Conservation (phyloP, 2,888 invertebrate species). For the Andrena praecox region DNA sequence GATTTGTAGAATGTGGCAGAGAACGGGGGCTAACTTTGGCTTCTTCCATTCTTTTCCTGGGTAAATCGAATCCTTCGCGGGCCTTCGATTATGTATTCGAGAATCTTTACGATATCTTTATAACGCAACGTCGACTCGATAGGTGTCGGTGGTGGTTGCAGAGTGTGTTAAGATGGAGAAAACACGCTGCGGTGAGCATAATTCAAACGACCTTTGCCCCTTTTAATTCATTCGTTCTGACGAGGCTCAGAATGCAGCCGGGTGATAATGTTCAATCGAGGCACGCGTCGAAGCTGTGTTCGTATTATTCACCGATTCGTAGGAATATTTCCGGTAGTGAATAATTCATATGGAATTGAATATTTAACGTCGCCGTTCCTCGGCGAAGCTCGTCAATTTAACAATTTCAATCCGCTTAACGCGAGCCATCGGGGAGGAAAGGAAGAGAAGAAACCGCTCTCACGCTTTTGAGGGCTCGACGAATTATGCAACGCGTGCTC, state of each 20-base stretch:
- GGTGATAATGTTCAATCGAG: slow-evolving; percentile 14
- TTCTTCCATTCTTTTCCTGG: not conserved
- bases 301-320: slow-evolving; percentile 6
- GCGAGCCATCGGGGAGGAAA: not conserved
- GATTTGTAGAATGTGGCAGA: not conserved
- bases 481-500: slow-evolving; percentile 47
- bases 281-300: slow-evolving; percentile 2
- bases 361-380: slow-evolving; percentile 42
- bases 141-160: not conserved
- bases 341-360: slow-evolving; percentile 53
- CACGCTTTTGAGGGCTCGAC: slow-evolving; percentile 42
- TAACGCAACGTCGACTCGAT: no score
- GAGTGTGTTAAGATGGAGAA: not conserved
- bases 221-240: slow-evolving; percentile 39
- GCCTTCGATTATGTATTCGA: not conserved
- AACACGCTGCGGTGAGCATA: not conserved
- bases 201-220: not conserved
- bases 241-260: not conserved
- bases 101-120: no score
- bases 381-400: slow-evolving; percentile 48
- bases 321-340: slow-evolving; percentile 30
- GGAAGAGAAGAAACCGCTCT: slow-evolving; percentile 30
- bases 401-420: slow-evolving; percentile 50
- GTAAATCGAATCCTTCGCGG: not conserved
- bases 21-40: not conserved